These are phyloP conservation scores for Xiphorhynchus erythropygius DNA, from an alignment of 2,797 vertebrate species.

Conservation along the genomic window DNA sequence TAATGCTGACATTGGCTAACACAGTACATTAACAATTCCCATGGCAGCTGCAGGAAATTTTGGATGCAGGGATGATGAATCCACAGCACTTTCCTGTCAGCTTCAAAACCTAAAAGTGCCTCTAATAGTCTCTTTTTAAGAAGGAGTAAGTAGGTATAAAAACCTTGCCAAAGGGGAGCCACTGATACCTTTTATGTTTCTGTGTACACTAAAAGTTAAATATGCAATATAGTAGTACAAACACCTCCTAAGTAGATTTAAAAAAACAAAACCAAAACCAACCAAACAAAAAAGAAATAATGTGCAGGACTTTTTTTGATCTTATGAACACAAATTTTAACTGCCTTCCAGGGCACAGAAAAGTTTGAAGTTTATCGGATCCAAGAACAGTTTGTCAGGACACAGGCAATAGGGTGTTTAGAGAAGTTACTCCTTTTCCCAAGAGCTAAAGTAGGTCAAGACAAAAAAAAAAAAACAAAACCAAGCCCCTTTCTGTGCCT, in stretches of 20 bases:
- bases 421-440: conserved; percentile 14
- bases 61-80: background rate
- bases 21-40: background rate
- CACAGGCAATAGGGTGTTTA: background rate
- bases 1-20: background rate
- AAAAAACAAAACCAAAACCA: background rate
- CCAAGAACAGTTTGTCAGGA: background rate
- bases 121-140: background rate
- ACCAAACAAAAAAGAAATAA: background rate
- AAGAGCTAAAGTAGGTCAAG: conserved; percentile 20
- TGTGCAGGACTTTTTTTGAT: background rate
- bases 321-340: background rate
- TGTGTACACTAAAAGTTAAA: background rate
- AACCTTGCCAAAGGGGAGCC: background rate
- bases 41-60: background rate
- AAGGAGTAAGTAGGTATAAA: background rate
- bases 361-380: background rate
- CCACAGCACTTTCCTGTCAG: background rate
- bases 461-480: background rate
- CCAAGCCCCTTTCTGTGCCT: background rate
- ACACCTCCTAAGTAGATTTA: background rate
- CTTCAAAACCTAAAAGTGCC: background rate
- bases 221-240: background rate
- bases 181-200: background rate
- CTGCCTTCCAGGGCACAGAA: background rate